Conservation (phyloP, 2,797 vertebrate genomes). For the Artibeus jamaicensis region DNA sequence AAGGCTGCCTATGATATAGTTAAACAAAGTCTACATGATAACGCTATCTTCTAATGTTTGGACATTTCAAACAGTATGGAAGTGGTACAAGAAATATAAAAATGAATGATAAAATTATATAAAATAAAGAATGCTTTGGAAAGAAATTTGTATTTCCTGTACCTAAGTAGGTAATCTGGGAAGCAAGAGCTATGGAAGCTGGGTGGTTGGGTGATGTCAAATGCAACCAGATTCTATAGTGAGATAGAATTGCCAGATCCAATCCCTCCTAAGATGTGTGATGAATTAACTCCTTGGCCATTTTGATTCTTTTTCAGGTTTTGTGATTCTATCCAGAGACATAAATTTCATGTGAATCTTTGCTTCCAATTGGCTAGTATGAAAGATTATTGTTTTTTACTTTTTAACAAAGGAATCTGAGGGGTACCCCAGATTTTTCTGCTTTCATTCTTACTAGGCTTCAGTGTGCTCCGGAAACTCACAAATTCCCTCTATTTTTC, state of each 20-base stretch:
- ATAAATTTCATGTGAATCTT: background rate
- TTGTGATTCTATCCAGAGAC: background rate
- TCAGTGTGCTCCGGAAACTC: slow-evolving; percentile 1
- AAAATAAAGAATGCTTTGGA: background rate
- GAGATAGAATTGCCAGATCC: background rate
- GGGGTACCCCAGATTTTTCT: background rate
- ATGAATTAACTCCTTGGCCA: background rate
- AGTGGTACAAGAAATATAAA: slow-evolving; percentile 27
- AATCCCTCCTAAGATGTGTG: background rate
- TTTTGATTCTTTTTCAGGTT: background rate
- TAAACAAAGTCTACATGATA: slow-evolving; percentile 5
- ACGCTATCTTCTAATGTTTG: slow-evolving; percentile 18
- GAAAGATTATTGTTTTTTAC: background rate
- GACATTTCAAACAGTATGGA: slow-evolving; percentile 38
- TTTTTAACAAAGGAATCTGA: background rate
- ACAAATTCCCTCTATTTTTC: slow-evolving; percentile 4
- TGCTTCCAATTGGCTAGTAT: slow-evolving; percentile 3
- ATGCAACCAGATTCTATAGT: background rate
- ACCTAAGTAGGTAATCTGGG: slow-evolving; percentile 18
- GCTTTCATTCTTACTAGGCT: background rate
- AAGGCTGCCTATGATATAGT: slow-evolving; percentile 11
- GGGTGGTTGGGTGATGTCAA: background rate
- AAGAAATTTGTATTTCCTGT: slow-evolving; percentile 31
- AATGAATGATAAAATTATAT: slow-evolving; percentile 46
- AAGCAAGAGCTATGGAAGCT: background rate